phyloP scores from a whole-genome alignment of 2,113 vertebrate genomes.

The Pipa parva region DNA sequence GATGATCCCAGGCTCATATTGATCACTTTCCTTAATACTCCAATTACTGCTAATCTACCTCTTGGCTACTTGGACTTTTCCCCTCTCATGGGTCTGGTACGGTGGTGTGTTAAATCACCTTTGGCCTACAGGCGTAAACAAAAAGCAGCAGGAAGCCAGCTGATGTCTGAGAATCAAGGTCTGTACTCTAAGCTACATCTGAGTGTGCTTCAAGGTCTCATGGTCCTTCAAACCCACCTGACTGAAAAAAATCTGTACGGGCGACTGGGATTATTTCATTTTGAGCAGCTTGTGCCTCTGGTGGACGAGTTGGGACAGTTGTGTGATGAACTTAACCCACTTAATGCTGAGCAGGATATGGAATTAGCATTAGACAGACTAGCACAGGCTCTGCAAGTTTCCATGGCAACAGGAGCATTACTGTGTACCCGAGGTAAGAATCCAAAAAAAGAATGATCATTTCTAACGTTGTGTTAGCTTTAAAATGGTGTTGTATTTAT shows the following conservation, averaged over 20 bases:
- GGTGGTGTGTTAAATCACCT: conserved; percentile 91
- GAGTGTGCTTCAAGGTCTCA: conserved; percentile 87
- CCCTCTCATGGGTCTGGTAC: conserved; percentile 79
- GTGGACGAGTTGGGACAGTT: conserved; percentile 78
- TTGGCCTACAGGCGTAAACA: conserved; percentile 75
- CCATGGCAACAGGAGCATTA: conserved; percentile 87
- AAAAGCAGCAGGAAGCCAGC: conserved; percentile 65
- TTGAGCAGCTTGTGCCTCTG: conserved; percentile 82
- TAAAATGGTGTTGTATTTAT: rapidly evolving
- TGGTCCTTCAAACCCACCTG: conserved; percentile 80
- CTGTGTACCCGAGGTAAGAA: conserved; percentile 86
- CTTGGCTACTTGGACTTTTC: conserved; percentile 87
- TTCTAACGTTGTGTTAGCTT: no score
- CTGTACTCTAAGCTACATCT: conserved; percentile 91
- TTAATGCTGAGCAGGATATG: conserved; percentile 71
- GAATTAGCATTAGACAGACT: conserved; percentile 88
- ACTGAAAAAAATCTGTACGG: conserved; percentile 90
- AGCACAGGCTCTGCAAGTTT: conserved; percentile 90
- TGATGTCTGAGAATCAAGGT: conserved; percentile 47
- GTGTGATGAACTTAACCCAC: conserved; percentile 77
- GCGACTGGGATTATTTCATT: conserved; percentile 81
- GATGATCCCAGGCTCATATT: conserved; percentile 88
- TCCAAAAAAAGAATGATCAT: rapidly evolving
- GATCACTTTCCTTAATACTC: conserved; percentile 88
- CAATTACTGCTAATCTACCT: conserved; percentile 79